These are phyloP conservation scores for Turritopsis dohrnii DNA, from an alignment of 30 jellyfish, hydroid and myxozoan genomes.

Conservation along the genomic window DNA sequence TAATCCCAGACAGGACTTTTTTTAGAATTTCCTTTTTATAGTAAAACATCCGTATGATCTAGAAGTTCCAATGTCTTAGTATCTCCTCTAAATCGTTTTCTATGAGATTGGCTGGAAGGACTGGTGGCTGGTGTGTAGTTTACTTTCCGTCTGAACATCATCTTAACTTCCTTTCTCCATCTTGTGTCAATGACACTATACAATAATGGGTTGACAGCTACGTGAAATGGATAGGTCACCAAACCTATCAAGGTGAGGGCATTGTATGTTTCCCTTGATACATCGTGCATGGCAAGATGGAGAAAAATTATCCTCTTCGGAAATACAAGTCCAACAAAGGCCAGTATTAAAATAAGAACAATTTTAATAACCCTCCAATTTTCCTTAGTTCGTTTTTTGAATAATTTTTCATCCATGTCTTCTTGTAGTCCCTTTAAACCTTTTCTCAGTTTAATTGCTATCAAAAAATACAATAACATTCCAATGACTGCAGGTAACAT, in stretches of 20 bases:
- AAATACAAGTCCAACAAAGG: conserved; percentile 8
- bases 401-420: neutral
- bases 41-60: neutral
- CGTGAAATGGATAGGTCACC: conserved; percentile 15
- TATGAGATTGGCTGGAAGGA: neutral
- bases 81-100: neutral
- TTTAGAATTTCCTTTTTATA: neutral
- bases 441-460: neutral
- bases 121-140: neutral
- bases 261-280: neutral
- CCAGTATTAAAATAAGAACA: neutral
- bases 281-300: neutral
- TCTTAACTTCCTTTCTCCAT: conserved; percentile 11
- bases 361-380: neutral
- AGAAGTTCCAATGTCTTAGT: neutral
- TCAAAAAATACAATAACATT: neutral
- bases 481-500: neutral
- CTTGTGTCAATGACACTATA: neutral
- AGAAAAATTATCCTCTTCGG: neutral
- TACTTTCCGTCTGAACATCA: neutral
- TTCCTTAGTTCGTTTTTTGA: neutral
- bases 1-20: too few relatives aligned
- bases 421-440: neutral
- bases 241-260: conserved; percentile 3
- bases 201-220: neutral